Conservation (phyloP, 1,140 invertebrate species). For the Halyomorpha halys region DNA sequence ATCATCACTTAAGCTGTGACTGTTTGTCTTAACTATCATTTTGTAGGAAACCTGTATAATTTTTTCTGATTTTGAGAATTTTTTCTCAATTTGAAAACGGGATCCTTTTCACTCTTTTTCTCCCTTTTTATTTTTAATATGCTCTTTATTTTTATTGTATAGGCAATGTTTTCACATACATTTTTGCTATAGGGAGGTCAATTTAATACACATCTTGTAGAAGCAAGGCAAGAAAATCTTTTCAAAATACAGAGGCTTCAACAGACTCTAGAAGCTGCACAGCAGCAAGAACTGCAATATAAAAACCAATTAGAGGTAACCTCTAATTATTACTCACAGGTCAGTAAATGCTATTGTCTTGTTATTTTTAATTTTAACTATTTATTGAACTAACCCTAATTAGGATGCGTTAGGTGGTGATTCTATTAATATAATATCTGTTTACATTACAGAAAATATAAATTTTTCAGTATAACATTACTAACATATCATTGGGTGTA, state of each 20-base stretch:
- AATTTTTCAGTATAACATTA: no score
- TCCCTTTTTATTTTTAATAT: no score
- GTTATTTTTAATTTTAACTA: not conserved
- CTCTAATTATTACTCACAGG: not conserved
- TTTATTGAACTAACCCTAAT: no score
- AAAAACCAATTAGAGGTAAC: conserved; percentile 56
- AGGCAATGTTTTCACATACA: no score
- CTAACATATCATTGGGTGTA: no score
- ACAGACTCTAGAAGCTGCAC: conserved; percentile 60
- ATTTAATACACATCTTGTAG: conserved; percentile 35
- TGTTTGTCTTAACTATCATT: no score
- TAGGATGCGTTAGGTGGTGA: not conserved
- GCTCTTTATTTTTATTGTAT: no score
- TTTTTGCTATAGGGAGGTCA: not conserved
- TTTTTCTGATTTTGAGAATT: no score
- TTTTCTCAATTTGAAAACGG: no score
- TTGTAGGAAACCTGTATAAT: no score
- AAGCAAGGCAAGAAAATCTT: conserved; percentile 55
- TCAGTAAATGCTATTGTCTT: not conserved
- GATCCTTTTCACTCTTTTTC: no score
- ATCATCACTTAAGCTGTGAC: no score
- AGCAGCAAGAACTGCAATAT: conserved; percentile 63
- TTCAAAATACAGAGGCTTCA: conserved; percentile 54
- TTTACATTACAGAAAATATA: not conserved
- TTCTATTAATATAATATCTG: not conserved